Conservation (phyloP, 1,140 invertebrate species). For the Anastrepha ludens region DNA sequence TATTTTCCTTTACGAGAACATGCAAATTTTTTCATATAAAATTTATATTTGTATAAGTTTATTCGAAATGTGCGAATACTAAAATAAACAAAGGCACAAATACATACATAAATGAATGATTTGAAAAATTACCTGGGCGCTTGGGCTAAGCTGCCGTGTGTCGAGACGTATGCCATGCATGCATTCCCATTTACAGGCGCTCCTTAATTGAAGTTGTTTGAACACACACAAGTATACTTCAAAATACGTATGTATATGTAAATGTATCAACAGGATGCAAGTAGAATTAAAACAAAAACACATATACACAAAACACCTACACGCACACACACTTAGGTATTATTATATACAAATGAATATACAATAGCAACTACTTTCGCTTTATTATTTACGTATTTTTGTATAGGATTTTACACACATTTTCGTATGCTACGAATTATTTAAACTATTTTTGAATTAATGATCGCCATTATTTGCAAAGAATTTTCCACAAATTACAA, state of each 20-base stretch:
- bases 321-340: not conserved
- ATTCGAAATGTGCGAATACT: too few species aligned
- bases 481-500: not conserved
- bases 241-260: not conserved
- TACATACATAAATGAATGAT: too few species aligned
- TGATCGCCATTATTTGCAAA: not conserved
- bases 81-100: not conserved
- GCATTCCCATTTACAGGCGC: constrained; percentile 65
- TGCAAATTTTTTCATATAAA: not conserved
- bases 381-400: constrained; percentile 55
- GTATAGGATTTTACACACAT: too few species aligned
- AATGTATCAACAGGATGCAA: not conserved
- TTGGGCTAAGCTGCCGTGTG: constrained; percentile 73
- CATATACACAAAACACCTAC: not conserved
- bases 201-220: constrained; percentile 17
- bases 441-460: not conserved
- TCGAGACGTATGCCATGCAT: constrained; percentile 70
- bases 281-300: not conserved
- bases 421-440: too few species aligned
- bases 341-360: constrained; percentile 53
- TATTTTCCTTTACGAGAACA: not conserved
- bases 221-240: constrained; percentile 19
- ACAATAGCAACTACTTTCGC: constrained; percentile 58
- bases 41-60: not conserved
- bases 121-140: constrained; percentile 68